These are phyloP conservation scores for Zootoca vivipara DNA, from an alignment of 2,113 vertebrate species.

Conservation along the genomic window DNA sequence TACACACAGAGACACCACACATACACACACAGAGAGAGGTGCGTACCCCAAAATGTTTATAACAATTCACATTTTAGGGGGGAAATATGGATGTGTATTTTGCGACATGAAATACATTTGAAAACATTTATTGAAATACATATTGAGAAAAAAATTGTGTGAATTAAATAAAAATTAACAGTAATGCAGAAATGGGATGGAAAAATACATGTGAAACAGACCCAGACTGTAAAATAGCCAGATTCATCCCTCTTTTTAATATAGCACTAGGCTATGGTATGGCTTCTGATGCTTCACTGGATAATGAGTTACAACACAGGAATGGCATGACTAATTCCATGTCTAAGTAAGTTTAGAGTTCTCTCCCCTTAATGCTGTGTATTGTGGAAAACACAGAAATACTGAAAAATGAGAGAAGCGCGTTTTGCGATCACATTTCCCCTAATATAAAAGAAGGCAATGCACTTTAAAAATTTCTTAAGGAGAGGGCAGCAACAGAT, in stretches of 20 bases:
- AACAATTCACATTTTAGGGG: too few species aligned
- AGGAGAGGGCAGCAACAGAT: not conserved
- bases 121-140: not conserved
- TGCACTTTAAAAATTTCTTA: accelerated
- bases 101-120: not conserved
- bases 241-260: not conserved
- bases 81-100: not conserved
- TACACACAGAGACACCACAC: too few species aligned
- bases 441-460: not conserved
- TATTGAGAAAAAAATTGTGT: not conserved
- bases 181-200: not conserved
- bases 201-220: not conserved
- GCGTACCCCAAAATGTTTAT: too few species aligned
- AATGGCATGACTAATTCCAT: not conserved
- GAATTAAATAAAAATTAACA: not conserved
- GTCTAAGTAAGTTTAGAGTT: not conserved
- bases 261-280: not conserved
- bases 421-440: not conserved
- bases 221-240: not conserved
- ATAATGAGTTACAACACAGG: not conserved
- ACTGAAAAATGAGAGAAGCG: not conserved
- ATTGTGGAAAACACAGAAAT: not conserved
- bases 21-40: too few species aligned
- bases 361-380: not conserved
- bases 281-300: not conserved